phyloP scores from a whole-genome alignment of 2,888 invertebrate species.

The Pristionchus fissidentatus region DNA sequence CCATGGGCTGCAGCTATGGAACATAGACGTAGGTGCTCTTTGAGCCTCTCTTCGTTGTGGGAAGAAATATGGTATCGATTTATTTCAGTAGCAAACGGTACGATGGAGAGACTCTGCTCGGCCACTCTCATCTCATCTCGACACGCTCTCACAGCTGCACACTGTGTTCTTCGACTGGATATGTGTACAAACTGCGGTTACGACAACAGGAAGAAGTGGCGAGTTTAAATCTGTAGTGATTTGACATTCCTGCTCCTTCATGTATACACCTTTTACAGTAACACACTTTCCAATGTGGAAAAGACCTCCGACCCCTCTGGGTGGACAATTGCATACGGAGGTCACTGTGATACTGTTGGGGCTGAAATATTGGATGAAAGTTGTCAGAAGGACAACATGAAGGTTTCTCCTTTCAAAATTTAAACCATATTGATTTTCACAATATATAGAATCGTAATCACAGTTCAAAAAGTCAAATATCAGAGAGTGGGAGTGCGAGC shows the following conservation, averaged over 20 bases:
- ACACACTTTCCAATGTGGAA: background rate
- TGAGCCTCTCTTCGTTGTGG: background rate
- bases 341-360: constrained; percentile 3
- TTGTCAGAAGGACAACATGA: constrained; percentile 25
- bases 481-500: constrained; percentile 38
- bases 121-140: constrained; percentile 23
- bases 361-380: background rate
- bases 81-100: background rate
- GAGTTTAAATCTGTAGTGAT: too few relatives aligned
- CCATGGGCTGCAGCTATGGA: constrained; percentile 20
- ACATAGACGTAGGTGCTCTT: background rate
- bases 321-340: constrained; percentile 12
- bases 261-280: background rate
- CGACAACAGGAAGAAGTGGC: too few relatives aligned
- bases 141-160: background rate
- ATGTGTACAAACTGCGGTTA: too few relatives aligned
- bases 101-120: background rate
- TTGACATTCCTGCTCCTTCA: too few relatives aligned
- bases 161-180: background rate
- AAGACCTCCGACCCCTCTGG: background rate
- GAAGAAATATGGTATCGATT: background rate
- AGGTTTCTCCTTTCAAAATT: background rate
- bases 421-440: too few relatives aligned
- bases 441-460: too few relatives aligned
- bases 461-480: too few relatives aligned